Percentiles rank a stretch among this genome's conserved stretches.
phyloP scores from a whole-genome alignment of 2,797 vertebrate species.

The Microchirus variegatus region DNA sequence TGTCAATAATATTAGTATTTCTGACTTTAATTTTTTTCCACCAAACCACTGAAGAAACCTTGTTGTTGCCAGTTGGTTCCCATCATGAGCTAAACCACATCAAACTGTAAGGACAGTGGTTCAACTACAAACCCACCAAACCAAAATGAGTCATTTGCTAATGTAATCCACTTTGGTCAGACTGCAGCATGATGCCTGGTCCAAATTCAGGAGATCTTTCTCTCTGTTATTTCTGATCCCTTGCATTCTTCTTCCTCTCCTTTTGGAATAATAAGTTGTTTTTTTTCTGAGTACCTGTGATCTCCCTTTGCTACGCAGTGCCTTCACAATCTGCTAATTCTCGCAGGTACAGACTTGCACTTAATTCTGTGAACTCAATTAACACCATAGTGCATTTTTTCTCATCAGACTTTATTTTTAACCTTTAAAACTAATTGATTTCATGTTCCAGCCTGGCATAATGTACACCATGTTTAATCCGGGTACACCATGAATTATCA shows the following conservation, averaged over 20 bases:
- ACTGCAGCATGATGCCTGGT: background rate
- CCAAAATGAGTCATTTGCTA: background rate
- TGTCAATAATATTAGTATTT: too few species aligned
- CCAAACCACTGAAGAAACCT: background rate
- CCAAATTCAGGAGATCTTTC: conserved; percentile 22
- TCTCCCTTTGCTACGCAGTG: conserved; percentile 59
- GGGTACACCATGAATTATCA: conserved; percentile 50
- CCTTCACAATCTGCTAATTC: conserved; percentile 75
- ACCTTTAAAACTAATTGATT: conserved; percentile 78
- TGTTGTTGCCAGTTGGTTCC: background rate
- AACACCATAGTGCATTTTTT: conserved; percentile 75
- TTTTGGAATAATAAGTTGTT: conserved; percentile 45
- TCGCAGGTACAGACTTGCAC: conserved; percentile 81
- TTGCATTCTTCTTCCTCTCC: conserved; percentile 22
- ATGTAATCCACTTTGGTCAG: background rate
- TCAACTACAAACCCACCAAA: background rate
- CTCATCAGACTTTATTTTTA: conserved; percentile 80
- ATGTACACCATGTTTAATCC: conserved; percentile 46
- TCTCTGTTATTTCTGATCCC: conserved; percentile 7
- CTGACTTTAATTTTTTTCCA: background rate
- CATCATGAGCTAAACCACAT: conserved; percentile 1
- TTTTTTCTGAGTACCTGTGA: conserved; percentile 53
- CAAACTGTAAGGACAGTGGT: background rate
- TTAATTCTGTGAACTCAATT: conserved; percentile 85
- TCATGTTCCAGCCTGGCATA: conserved; percentile 60